Percentiles rank a stretch among this genome's conserved stretches.
Conservation (phyloP, 2,888 invertebrate genomes). For the Hybos culiciformis region DNA sequence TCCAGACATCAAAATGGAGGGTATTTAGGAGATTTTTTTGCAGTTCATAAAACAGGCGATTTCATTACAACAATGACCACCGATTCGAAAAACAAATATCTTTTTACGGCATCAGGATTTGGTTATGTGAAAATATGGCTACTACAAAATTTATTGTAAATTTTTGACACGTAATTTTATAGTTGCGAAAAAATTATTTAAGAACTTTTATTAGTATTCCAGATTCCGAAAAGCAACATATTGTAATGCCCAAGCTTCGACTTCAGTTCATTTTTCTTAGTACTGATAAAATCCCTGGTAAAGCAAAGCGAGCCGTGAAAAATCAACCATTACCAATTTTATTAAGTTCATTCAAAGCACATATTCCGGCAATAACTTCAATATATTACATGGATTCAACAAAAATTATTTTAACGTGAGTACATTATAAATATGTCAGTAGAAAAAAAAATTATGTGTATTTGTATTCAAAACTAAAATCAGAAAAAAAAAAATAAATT, state of each 20-base stretch:
- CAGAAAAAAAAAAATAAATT: too few relatives aligned
- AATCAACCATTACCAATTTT: slow-evolving; percentile 45
- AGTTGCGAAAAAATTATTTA: too few relatives aligned
- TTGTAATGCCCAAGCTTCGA: slow-evolving; percentile 48
- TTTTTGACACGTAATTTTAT: background rate
- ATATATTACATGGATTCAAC: slow-evolving; percentile 52
- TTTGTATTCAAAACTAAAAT: too few relatives aligned
- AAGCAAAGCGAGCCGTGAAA: slow-evolving; percentile 49
- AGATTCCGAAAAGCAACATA: slow-evolving; percentile 32
- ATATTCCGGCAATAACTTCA: slow-evolving; percentile 51
- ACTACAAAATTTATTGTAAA: slow-evolving; percentile 50
- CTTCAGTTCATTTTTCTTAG: slow-evolving; percentile 60
- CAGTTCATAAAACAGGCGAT: slow-evolving; percentile 51
- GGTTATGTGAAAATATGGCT: slow-evolving; percentile 75
- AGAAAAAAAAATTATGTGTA: background rate
- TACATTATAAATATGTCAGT: background rate
- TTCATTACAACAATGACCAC: slow-evolving; percentile 48
- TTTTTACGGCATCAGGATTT: slow-evolving; percentile 55
- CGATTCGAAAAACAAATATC: slow-evolving; percentile 53
- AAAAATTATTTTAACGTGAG: slow-evolving; percentile 53
- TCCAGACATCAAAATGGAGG: slow-evolving; percentile 65
- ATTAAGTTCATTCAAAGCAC: slow-evolving; percentile 56
- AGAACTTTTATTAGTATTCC: slow-evolving; percentile 25
- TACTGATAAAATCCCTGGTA: slow-evolving; percentile 49
- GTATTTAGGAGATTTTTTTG: slow-evolving; percentile 53